phyloP scores from a whole-genome alignment of 2,113 vertebrate species.

The Odocoileus virginianus region DNA sequence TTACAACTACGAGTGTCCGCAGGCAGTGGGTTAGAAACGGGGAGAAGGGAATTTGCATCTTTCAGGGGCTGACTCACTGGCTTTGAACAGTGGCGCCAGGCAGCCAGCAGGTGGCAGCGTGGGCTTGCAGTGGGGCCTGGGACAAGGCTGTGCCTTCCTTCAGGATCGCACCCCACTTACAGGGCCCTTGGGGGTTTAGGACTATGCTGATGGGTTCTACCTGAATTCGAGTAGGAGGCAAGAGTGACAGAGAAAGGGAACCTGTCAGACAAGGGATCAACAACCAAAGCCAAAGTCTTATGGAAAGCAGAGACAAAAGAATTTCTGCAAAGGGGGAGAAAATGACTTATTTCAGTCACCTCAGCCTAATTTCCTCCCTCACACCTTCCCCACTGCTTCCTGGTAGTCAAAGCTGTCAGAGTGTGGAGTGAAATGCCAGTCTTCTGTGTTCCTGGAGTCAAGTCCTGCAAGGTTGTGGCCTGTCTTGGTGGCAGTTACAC shows the following conservation, averaged over 20 bases:
- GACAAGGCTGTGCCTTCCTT: not conserved
- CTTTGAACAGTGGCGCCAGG: not conserved
- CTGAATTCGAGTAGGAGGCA: not conserved
- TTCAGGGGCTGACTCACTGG: not conserved
- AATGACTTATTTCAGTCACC: not conserved
- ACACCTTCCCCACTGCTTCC: not conserved
- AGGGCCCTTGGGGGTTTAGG: not conserved
- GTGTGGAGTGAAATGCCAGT: not conserved
- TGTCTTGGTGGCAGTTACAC: not conserved
- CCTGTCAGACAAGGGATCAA: not conserved
- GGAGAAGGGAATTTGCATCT: not conserved
- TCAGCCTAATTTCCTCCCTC: not conserved
- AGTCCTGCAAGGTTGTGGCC: not conserved
- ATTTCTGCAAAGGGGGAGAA: not conserved
- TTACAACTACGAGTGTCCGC: not conserved
- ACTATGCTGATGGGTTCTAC: not conserved
- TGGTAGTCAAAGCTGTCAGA: not conserved
- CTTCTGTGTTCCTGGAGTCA: not conserved
- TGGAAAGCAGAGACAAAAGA: not conserved
- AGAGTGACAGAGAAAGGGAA: not conserved
- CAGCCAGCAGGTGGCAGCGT: conserved; percentile 48
- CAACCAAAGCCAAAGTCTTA: not conserved
- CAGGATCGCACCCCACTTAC: not conserved
- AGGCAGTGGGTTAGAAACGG: not conserved
- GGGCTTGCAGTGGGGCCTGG: not conserved